phyloP scores from a whole-genome alignment of 2,113 vertebrate genomes.

The Drymodes brunneopygia region DNA sequence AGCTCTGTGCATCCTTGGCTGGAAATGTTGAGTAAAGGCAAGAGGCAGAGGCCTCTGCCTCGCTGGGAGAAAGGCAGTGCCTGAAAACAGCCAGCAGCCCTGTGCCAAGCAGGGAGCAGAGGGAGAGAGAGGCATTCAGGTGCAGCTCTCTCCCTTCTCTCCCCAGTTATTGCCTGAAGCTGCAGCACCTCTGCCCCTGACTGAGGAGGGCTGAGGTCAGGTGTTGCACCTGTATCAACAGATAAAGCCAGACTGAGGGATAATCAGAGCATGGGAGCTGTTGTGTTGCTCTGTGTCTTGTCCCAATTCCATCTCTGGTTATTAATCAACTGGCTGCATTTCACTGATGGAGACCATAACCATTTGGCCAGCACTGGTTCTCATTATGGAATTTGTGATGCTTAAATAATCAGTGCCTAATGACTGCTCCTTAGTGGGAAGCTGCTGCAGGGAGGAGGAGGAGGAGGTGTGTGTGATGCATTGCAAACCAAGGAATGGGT shows the following conservation, averaged over 20 bases:
- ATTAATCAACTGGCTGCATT: background rate
- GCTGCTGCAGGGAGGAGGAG: background rate
- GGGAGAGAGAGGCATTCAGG: accelerated
- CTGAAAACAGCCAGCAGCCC: accelerated
- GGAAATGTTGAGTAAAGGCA: background rate
- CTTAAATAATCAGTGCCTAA: background rate
- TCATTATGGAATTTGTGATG: background rate
- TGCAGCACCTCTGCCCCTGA: background rate
- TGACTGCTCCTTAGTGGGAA: background rate
- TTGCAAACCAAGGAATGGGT: background rate
- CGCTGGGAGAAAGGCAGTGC: background rate
- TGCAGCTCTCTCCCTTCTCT: background rate
- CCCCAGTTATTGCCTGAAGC: background rate
- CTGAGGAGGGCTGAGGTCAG: background rate
- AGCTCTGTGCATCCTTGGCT: background rate
- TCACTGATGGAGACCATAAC: background rate
- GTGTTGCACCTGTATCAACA: background rate
- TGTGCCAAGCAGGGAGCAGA: background rate
- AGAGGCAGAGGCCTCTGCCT: background rate
- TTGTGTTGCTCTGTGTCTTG: background rate
- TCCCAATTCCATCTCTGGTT: background rate
- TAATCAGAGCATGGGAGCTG: background rate
- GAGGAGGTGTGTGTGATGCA: background rate
- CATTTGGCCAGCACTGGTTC: background rate
- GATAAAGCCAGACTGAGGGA: background rate